phyloP scores from a whole-genome alignment of 2,113 vertebrate genomes.

The Cynopterus brachyotis region DNA sequence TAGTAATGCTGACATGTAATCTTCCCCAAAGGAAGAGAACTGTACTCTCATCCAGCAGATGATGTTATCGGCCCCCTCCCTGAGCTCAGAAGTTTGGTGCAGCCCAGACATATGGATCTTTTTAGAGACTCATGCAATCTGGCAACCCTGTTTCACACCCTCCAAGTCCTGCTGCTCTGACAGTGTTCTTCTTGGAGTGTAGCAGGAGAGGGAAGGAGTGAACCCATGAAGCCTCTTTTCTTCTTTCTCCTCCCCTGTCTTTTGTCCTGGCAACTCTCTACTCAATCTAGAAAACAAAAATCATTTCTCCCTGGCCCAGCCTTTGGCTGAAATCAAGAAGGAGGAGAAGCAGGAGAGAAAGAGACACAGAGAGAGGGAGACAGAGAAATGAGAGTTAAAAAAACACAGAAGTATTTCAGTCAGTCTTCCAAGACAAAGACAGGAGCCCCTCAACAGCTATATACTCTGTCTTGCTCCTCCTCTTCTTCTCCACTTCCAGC shows the following conservation, averaged over 20 bases:
- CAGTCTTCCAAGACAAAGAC: constrained; percentile 40
- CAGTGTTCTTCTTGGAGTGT: constrained; percentile 32
- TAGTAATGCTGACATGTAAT: constrained; percentile 14
- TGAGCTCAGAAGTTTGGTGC: constrained; percentile 30
- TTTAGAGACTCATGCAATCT: constrained; percentile 70
- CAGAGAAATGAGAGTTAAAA: background rate
- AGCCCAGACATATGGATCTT: constrained; percentile 71
- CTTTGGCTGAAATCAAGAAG: constrained; percentile 42
- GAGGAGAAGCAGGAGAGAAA: background rate
- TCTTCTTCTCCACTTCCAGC: background rate
- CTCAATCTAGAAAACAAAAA: constrained; percentile 57
- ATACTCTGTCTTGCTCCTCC: background rate
- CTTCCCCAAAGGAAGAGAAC: constrained; percentile 40
- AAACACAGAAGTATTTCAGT: background rate
- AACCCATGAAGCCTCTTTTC: background rate
- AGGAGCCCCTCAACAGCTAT: background rate
- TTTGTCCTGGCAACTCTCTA: constrained; percentile 59
- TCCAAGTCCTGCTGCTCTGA: constrained; percentile 24
- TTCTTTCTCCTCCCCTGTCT: constrained; percentile 11
- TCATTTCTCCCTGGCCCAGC: background rate
- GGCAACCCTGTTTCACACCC: constrained; percentile 63
- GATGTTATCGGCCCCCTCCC: constrained; percentile 58
- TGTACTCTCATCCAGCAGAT: constrained; percentile 44
- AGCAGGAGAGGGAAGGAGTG: background rate
- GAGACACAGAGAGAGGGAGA: background rate